Evolutionary conservation across 1,140 invertebrate genomes (phyloP).

Genomic region (Dysdera silvatica): DNA sequence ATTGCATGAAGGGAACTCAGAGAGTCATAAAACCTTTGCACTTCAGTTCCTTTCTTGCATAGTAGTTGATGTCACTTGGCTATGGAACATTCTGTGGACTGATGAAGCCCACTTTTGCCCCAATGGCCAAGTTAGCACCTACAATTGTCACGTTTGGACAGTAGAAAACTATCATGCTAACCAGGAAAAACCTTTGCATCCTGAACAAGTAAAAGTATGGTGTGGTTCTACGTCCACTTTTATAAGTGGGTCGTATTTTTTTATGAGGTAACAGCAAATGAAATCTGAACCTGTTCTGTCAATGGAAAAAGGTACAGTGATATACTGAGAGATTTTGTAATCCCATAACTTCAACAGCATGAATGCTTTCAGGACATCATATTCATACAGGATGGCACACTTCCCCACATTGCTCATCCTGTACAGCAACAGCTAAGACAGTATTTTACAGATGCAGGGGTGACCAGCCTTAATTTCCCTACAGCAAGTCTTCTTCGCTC

Average conservation of each 20-base stretch:
- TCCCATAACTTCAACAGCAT: neutral
- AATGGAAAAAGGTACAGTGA: neutral
- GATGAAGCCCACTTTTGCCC: neutral
- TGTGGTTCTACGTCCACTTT: constrained; percentile 2
- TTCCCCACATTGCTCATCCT: neutral
- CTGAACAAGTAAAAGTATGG: neutral
- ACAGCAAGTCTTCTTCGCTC: neutral
- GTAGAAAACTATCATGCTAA: neutral
- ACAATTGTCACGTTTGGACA: neutral
- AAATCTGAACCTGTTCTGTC: neutral
- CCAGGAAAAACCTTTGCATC: neutral
- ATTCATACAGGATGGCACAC: neutral
- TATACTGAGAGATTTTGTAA: constrained; percentile 8
- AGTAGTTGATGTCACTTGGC: neutral
- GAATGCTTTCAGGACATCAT: neutral
- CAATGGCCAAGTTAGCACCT: neutral
- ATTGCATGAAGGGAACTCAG: too few relatives aligned
- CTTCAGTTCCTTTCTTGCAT: neutral
- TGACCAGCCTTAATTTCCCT: neutral
- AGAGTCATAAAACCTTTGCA: too few relatives aligned
- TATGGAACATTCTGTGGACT: constrained; percentile 1
- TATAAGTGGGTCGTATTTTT: constrained; percentile 5
- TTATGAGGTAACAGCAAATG: neutral
- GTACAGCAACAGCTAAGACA: neutral
- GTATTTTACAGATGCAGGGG: neutral